phyloP scores from a whole-genome alignment of 2,797 vertebrate species.

The Agapornis canus region DNA sequence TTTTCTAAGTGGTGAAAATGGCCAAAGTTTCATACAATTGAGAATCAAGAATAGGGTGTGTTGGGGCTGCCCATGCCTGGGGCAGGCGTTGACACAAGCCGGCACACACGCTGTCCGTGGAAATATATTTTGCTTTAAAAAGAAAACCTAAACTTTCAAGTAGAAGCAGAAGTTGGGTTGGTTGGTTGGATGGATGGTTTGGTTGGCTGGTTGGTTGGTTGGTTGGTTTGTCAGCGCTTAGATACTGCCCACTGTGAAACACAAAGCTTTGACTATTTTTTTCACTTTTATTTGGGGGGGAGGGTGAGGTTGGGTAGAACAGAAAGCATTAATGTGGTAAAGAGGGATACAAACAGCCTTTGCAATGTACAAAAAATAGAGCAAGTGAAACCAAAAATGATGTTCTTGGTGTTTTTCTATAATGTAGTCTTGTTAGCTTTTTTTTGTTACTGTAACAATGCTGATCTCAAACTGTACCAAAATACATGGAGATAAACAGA shows the following conservation, averaged over 20 bases:
- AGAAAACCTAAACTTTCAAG: slow-evolving; percentile 71
- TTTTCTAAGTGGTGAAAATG: slow-evolving; percentile 90
- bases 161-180: slow-evolving; percentile 75
- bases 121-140: slow-evolving; percentile 82
- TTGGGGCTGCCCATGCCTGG: slow-evolving; percentile 65
- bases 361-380: slow-evolving; percentile 99
- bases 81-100: slow-evolving; percentile 79
- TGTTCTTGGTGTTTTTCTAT: slow-evolving; percentile 99
- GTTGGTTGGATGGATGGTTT: neutral
- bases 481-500: slow-evolving; percentile 97
- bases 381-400: slow-evolving; percentile 99
- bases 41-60: slow-evolving; percentile 79
- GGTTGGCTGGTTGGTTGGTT: neutral
- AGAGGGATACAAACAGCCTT: slow-evolving; percentile 94
- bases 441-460: slow-evolving; percentile 99
- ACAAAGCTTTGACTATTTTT: slow-evolving; percentile 87
- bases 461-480: slow-evolving; percentile 99
- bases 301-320: slow-evolving; percentile 85
- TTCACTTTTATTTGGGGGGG: slow-evolving; percentile 77
- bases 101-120: slow-evolving; percentile 84
- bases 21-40: slow-evolving; percentile 92
- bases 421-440: slow-evolving; percentile 99
- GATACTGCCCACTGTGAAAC: slow-evolving; percentile 95
- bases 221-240: slow-evolving; percentile 68
- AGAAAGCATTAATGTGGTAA: slow-evolving; percentile 84